Evolutionary conservation across 2,113 vertebrate genomes (phyloP), one percentile per base, ranked within the genome.

Genomic region (Origma solitaria): DNA sequence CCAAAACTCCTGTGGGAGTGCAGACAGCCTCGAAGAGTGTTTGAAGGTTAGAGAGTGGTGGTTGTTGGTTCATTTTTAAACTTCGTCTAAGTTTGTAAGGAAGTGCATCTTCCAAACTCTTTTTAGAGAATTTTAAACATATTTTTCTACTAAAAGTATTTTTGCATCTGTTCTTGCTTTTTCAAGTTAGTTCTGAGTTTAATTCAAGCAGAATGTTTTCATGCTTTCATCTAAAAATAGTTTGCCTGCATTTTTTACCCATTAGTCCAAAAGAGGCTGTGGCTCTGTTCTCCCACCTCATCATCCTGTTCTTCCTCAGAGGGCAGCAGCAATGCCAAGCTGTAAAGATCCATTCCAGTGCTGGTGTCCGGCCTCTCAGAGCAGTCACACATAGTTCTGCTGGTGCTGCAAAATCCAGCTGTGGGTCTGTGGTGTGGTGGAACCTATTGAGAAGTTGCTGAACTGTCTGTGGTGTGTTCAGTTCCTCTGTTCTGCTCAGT

Each of bases 211-310:
- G 92, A 95, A 95, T 93, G 79, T 86, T 96, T 97, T 92, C 75
- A 77, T 93, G 90, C 93, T 96, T 97, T 97, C 95, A 97, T 96
- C 97, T 97, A 96, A 97, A 97, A 96, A 96, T 96, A 97, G 94
- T 44, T 96, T 95, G 88, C 92, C 77, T 96, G 20, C 92, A 93
- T 97, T 97, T 97, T 97, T 96, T 97, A 94, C 71, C 85, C 94
- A 96, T 97, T 96, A 97, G 91, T 56, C 60, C 82, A 70, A 92
- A 54, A 83, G 91, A 93, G 82, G 90, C 90, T 79, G 88, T 47
- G 66, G 69, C 51, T 84, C 89, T 94, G 87, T 95, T 95, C 84
- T 96, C 95, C 97, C 96, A 96, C 95, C 95, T 97, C 97, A 97
- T 96, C 95, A 96, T 65, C 22, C 85, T 84, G 54, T 90, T 89